Base-by-base conservation (phyloP, 2,888 invertebrate genomes). In the Choristoneura rosaceana region DNA sequence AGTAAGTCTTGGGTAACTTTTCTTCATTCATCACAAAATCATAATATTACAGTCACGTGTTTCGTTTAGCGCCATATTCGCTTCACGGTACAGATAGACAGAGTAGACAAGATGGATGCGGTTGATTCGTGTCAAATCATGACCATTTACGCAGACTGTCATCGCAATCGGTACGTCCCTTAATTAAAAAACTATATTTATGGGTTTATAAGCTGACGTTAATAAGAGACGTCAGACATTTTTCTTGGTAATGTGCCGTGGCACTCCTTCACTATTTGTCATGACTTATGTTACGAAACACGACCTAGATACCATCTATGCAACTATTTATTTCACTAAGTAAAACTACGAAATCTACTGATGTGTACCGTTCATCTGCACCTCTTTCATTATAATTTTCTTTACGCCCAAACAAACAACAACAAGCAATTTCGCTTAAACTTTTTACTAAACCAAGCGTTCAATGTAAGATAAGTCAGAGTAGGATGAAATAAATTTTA, bases 121-220 rank as follows among this genome's bases (percentile, higher is more conserved):
- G 69, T 77, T 78, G 79, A 80, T 77, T 76, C 75, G 79, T 76
- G 81, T 84, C 83, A 84, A 81, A 76, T 77, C 73, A 70, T 76
- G 75, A 76, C 81, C 81, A 82, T 85, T 82, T 83, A 81, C 78
- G 82, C 76, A 74, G 73, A 66, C 83, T 84, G 83, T 82, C 84
- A 83, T 79, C 79, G 79, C 69, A 70, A 64, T 68, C 71, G 69
- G 80, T 75, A 79, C 76, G 81, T 83, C 81, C 78, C 79, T 82
- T 88, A 88, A 89, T 89, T 89, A 88, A 47, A 85, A 84, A 84
- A 85, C 81, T 84, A 87, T 89, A 89, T 90, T 88, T 86, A 90
- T 87, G 77, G 84, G 75, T 82, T 81, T 83, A 84, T 82, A 83
- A 83, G 79, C 82, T 81, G 79, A 83, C 80, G 82, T 86, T 82